phyloP scores from a whole-genome alignment of 1,140 invertebrate species.

The Drosophila busckii region DNA sequence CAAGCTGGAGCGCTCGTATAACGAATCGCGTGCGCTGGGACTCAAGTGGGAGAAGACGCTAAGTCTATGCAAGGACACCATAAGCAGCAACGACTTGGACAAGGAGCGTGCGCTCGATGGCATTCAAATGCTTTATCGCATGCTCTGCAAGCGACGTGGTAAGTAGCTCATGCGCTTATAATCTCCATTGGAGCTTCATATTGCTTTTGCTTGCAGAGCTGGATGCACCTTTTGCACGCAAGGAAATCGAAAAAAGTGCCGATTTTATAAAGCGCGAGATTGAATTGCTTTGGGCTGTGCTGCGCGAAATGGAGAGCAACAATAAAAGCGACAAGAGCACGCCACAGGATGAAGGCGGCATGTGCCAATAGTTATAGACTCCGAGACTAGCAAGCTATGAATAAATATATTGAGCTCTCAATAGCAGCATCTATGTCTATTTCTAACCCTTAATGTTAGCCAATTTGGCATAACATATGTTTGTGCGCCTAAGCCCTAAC shows the following conservation, averaged over 20 bases:
- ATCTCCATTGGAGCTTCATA: not conserved
- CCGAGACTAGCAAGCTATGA: no score
- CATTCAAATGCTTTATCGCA: constrained; percentile 42
- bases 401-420: no score
- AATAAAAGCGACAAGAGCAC: constrained; percentile 21
- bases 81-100: constrained; percentile 33
- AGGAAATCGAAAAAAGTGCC: constrained; percentile 29
- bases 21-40: constrained; percentile 35
- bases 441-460: no score
- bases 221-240: constrained; percentile 11
- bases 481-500: constrained; percentile 9
- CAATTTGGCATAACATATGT: no score
- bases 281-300: constrained; percentile 14
- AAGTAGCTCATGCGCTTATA: not conserved
- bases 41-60: constrained; percentile 66
- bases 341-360: constrained; percentile 3
- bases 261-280: constrained; percentile 42
- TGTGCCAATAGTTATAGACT: no score
- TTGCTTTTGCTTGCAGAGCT: constrained; percentile 11
- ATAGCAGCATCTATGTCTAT: no score
- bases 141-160: constrained; percentile 56
- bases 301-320: constrained; percentile 27
- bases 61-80: constrained; percentile 47
- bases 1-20: constrained; percentile 58
- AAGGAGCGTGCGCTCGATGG: constrained; percentile 58